phyloP scores from a whole-genome alignment of 30 jellyfish, hydroid and myxozoan species.

The Catostylus mosaicus region DNA sequence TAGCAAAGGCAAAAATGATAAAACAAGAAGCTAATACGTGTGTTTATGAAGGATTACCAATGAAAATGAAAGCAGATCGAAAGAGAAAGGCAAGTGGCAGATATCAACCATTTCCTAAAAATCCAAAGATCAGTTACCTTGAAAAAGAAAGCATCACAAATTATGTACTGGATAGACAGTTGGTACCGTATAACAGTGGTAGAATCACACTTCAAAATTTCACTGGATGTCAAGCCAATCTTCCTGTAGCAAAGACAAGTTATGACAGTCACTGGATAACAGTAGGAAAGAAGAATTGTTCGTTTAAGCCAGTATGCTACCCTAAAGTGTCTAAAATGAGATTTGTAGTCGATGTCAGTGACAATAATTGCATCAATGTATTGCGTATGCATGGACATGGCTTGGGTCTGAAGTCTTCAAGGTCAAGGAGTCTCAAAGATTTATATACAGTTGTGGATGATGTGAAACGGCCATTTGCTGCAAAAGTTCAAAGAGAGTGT shows the following conservation, averaged over 20 bases:
- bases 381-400: conserved; percentile 27
- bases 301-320: background rate
- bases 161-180: conserved; percentile 5
- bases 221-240: background rate
- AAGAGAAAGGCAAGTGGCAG: conserved; percentile 40
- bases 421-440: conserved; percentile 13
- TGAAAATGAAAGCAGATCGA: conserved; percentile 28
- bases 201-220: background rate
- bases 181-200: conserved; percentile 3
- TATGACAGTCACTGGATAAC: conserved; percentile 41
- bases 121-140: conserved; percentile 13
- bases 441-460: conserved; percentile 49
- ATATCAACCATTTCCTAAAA: conserved; percentile 59
- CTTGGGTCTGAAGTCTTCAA: background rate
- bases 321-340: conserved; percentile 21
- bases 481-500: background rate
- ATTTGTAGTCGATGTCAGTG: conserved; percentile 61
- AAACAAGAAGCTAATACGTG: background rate
- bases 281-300: conserved; percentile 13
- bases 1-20: background rate
- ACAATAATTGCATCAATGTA: conserved; percentile 19
- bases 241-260: background rate
- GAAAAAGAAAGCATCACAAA: conserved; percentile 23
- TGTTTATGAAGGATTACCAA: conserved; percentile 13
- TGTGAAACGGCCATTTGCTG: background rate